Base-by-base conservation (phyloP, 2,113 vertebrate genomes). In the Okapia johnstoni region DNA sequence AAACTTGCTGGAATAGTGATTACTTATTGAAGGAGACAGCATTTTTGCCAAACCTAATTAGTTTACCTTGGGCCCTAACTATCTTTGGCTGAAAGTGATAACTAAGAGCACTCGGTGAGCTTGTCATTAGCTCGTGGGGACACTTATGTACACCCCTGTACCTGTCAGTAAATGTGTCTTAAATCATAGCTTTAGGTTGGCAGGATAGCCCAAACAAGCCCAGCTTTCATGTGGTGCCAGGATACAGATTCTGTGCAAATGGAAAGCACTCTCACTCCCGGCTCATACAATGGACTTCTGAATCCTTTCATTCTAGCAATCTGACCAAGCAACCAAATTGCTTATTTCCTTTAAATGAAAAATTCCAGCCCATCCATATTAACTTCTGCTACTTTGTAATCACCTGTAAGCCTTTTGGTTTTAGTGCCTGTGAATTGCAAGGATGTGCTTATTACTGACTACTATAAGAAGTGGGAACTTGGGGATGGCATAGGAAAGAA, bases 341-440 rank as follows among this genome's bases (percentile, higher is more conserved):
- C 17, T 87, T 50, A 19, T 93, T 92, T 92, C 61, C 57, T 73
- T 83, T 73, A 63, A 87, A 52, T 58, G 36, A 83, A 63, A 88
- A 63, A 88, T 88, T 90, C 3, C 1, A 93, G 25, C 2, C 40
- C 76, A 54, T 93, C 17, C 9, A 2, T 43, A 43, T 85, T 70
- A 87, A 66, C 15, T 91, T 90, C 15, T 79, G 28, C 30, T 79
- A 43, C 23, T 43, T 85, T 48, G 52, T 77, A 77, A 25, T 83
- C 9, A 83, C 23, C 15, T 52, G 8, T 70, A 66, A 85, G 40
- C 73, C 33, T 33, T 58, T 57, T 81, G 73, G 33, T 57, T 96
- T 90, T 70, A 46, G 23, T 81, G 55, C 21, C 25, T 46, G 17
- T 94, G 70, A 86, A 66, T 46, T 94, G 6, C 6, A 55, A 90